Evolutionary conservation across 2,113 vertebrate genomes (phyloP).

Genomic region (Stictonetta naevosa): DNA sequence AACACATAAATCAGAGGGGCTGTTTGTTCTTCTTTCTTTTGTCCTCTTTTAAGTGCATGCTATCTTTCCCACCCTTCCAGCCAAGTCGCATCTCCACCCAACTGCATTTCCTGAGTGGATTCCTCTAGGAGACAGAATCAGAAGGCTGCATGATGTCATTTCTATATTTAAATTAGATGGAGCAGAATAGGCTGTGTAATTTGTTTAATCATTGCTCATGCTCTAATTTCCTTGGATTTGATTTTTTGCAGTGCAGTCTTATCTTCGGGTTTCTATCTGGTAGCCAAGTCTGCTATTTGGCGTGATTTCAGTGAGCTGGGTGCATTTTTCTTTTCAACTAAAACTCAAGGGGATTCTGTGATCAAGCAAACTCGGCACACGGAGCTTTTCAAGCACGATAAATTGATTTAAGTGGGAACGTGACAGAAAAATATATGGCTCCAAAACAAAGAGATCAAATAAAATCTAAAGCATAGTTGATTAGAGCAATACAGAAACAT

Average conservation of each 20-base stretch:
- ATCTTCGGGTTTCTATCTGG: constrained; percentile 38
- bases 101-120: constrained; percentile 50
- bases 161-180: constrained; percentile 65
- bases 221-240: constrained; percentile 63
- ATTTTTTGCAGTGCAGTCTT: constrained; percentile 52
- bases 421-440: not conserved
- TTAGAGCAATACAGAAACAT: constrained; percentile 7
- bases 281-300: constrained; percentile 44
- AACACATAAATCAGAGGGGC: not conserved
- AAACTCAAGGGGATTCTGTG: constrained; percentile 22
- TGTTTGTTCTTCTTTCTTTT: constrained; percentile 5
- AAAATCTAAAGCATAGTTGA: not conserved
- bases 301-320: constrained; percentile 31
- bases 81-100: constrained; percentile 20
- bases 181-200: constrained; percentile 56
- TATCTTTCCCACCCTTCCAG: not conserved
- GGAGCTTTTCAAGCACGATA: constrained; percentile 2
- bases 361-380: not conserved
- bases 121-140: constrained; percentile 41
- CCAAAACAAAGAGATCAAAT: constrained; percentile 9
- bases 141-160: constrained; percentile 37
- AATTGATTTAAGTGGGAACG: constrained; percentile 32
- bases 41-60: not conserved
- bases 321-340: constrained; percentile 34
- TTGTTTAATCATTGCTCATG: constrained; percentile 55